Evolutionary conservation across 2,113 vertebrate genomes (phyloP).

Genomic region (Haplochromis vanheusdeni): DNA sequence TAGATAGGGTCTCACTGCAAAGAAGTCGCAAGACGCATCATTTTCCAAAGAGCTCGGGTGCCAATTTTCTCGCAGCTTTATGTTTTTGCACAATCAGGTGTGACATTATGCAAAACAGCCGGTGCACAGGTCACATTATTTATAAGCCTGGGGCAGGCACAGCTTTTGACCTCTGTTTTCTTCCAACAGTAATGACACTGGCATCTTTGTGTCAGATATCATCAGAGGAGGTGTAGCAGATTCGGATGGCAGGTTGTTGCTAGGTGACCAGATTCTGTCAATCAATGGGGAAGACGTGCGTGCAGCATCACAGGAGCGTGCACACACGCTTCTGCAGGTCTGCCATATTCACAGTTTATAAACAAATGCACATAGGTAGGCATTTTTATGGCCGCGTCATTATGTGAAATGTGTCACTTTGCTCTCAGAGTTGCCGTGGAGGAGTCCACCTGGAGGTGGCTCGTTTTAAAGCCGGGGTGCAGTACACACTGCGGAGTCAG

Average conservation of each 20-base stretch:
- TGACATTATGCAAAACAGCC: slow-evolving; percentile 21
- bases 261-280: slow-evolving; percentile 90
- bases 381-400: neutral
- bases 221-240: slow-evolving; percentile 85
- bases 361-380: neutral
- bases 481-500: slow-evolving; percentile 82
- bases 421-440: slow-evolving; percentile 80
- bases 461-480: slow-evolving; percentile 83
- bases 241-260: slow-evolving; percentile 82
- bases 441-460: slow-evolving; percentile 84
- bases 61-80: neutral
- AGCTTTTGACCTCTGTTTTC: slow-evolving; percentile 47
- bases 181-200: slow-evolving; percentile 82
- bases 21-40: neutral
- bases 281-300: slow-evolving; percentile 90
- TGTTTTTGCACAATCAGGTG: neutral
- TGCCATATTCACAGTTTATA: neutral
- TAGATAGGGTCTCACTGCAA: neutral
- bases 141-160: neutral
- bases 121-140: neutral
- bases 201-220: slow-evolving; percentile 93
- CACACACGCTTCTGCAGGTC: slow-evolving; percentile 85
- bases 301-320: slow-evolving; percentile 82
- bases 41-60: neutral
- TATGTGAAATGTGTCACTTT: neutral